Percentiles rank a stretch among this genome's conserved stretches.
phyloP scores from a whole-genome alignment of 2,113 vertebrate genomes.

The Spilogale gracilis region DNA sequence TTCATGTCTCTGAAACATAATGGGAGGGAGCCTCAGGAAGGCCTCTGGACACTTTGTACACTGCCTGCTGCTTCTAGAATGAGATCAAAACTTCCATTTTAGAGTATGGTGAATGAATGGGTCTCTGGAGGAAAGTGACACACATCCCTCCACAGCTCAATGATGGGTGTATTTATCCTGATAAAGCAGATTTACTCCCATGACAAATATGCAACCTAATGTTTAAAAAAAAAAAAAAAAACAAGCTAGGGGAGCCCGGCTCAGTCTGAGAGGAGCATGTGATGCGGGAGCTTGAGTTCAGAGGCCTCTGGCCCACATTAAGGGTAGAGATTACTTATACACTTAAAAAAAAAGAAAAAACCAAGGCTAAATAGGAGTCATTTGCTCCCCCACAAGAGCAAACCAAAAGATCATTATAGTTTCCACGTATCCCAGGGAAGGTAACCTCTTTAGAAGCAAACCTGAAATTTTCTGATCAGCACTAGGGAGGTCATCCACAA shows the following conservation, averaged over 20 bases:
- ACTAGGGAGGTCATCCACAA: background rate
- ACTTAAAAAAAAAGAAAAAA: background rate
- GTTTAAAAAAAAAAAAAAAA: background rate
- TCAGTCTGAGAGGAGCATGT: background rate
- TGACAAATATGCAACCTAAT: background rate
- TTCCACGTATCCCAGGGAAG: background rate
- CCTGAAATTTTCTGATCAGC: background rate
- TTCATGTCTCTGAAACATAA: conserved; percentile 13
- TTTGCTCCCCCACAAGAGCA: background rate
- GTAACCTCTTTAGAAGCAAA: background rate
- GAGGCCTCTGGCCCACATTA: background rate
- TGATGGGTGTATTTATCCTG: background rate
- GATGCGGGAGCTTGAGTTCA: background rate
- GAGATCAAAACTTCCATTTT: background rate
- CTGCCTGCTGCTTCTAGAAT: background rate
- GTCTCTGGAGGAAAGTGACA: background rate
- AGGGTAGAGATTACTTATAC: background rate
- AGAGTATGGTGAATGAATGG: background rate
- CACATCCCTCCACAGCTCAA: background rate
- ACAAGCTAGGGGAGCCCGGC: background rate
- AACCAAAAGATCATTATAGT: background rate
- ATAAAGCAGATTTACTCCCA: background rate
- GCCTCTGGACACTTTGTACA: background rate
- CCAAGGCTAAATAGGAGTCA: background rate
- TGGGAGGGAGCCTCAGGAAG: background rate